Evolutionary conservation across 2,113 vertebrate species (phyloP), one percentile per base, ranked within the genome.

Genomic region (Lampris megalopsis): DNA sequence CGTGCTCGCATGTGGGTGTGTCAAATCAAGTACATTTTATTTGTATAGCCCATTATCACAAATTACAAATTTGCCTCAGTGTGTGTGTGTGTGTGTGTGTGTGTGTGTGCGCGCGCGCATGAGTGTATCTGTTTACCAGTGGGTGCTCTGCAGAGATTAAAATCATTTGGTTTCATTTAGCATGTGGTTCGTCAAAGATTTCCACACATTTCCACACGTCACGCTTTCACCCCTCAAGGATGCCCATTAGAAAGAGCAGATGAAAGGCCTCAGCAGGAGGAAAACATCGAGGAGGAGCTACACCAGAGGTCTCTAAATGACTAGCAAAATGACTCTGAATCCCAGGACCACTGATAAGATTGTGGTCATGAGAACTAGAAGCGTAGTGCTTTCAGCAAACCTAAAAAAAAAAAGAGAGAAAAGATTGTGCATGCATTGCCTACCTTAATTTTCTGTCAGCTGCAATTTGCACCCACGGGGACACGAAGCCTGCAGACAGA

Each of bases 311-410:
- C 13, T 13, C 65, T 8, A 58, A 57, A 71, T 11, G 10, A 80
- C 49, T 50, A 24, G 10, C 36, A 74, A 40, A 45, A 48, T 71
- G 36, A 50, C 6, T 62, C 60, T 38, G 42, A 72, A 37, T 49
- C 68, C 37, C 50, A 41, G 71, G 6, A 63, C 38, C 48, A 60
- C 13, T 56, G 42, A 24, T 24, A 24, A 58, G 50, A 43, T 48
- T 41, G 63, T 74, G 63, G 11, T 65, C 4, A 63, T 69, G n/a
- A 49, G 72, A 70, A n/a, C 62, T 40, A 9, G 42, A 24, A 64
- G 64, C 60, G 64, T 42, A 67, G 41, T 72, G 62, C 40, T 68
- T 48, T 11, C 64, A 61, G 10, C 48, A 62, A 40, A 40, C 43
- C 42, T 45, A 77, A 56, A 0, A 24, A 24, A 24, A 24, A 24